A percentile compares a stretch with the other conserved stretches of the same genome.
phyloP scores from a whole-genome alignment of 2,888 invertebrate species.

The Busseola fusca region DNA sequence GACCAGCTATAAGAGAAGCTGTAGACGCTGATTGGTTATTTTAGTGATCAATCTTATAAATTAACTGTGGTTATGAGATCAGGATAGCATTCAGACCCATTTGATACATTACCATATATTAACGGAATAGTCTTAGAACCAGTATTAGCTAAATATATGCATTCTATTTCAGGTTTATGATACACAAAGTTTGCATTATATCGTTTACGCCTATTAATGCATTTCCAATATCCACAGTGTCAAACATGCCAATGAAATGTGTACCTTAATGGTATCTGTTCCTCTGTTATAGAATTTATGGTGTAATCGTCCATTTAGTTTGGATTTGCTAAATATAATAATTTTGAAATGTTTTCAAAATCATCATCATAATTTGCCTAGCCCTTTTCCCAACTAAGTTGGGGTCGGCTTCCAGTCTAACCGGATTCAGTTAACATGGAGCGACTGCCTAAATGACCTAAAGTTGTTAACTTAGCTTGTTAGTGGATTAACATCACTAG shows the following conservation, averaged over 20 bases:
- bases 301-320: slow-evolving; percentile 51
- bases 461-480: too few species aligned
- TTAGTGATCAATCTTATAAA: slow-evolving; percentile 17
- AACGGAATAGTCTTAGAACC: slow-evolving; percentile 11
- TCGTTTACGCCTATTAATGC: slow-evolving; percentile 36
- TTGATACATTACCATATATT: slow-evolving; percentile 25
- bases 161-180: slow-evolving; percentile 31
- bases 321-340: slow-evolving; percentile 41
- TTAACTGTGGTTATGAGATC: neutral
- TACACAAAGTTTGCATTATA: slow-evolving; percentile 24
- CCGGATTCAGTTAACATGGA: too few species aligned
- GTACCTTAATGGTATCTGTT: slow-evolving; percentile 41
- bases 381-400: too few species aligned
- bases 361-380: neutral
- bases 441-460: too few species aligned
- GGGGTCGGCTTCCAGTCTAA: too few species aligned
- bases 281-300: slow-evolving; percentile 49
- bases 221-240: slow-evolving; percentile 45
- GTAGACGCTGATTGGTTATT: slow-evolving; percentile 8
- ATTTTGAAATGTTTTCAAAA: slow-evolving; percentile 41
- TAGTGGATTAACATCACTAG: too few species aligned
- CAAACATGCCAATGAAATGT: slow-evolving; percentile 49
- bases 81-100: slow-evolving; percentile 21
- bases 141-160: slow-evolving; percentile 20
- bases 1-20: neutral